phyloP scores from a whole-genome alignment of 2,113 vertebrate species.

The Gracilinanus agilis region DNA sequence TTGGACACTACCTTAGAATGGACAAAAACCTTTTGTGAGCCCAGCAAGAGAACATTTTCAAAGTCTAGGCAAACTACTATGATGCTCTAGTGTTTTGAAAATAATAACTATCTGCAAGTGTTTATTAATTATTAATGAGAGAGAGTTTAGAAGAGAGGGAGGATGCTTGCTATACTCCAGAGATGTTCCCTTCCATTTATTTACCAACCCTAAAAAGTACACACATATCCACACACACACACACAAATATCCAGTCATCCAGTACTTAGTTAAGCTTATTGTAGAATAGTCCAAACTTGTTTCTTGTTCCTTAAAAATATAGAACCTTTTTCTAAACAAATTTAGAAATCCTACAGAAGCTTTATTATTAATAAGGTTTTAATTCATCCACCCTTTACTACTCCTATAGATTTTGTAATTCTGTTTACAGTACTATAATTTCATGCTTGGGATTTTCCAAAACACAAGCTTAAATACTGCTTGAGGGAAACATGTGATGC shows the following conservation, averaged over 20 bases:
- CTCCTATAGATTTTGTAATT: background rate
- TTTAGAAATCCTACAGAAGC: background rate
- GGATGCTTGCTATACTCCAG: background rate
- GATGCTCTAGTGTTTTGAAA: background rate
- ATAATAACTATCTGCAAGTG: background rate
- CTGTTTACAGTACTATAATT: background rate
- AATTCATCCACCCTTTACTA: background rate
- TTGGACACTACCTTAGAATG: background rate
- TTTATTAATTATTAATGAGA: slow-evolving; percentile 21
- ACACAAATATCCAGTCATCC: background rate
- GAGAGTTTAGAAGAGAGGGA: background rate
- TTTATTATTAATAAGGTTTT: background rate
- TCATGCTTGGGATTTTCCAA: background rate
- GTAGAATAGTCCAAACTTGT: background rate
- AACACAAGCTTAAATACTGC: background rate
- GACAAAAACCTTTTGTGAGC: background rate
- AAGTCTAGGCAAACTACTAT: background rate
- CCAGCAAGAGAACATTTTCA: background rate
- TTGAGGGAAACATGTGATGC: slow-evolving; percentile 15
- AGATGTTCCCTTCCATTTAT: background rate
- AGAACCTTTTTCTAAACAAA: background rate
- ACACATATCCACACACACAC: background rate
- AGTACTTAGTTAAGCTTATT: background rate
- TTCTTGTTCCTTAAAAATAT: background rate
- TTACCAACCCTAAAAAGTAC: background rate